Evolutionary conservation across 2,797 vertebrate species (phyloP).

Genomic region (Muraenolepis orangiensis): DNA sequence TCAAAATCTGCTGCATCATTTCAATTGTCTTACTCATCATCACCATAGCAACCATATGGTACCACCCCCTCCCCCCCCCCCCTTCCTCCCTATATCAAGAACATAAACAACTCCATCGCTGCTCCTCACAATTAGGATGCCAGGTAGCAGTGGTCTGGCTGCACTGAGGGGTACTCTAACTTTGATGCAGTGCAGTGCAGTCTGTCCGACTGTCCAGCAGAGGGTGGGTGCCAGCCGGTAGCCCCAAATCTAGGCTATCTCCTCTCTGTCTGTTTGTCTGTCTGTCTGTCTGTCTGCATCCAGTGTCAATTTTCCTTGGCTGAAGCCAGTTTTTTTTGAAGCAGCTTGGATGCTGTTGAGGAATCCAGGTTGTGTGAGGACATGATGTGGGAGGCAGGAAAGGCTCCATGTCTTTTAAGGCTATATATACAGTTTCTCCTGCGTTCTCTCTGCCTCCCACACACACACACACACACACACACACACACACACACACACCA

Average conservation of each 20-base stretch:
- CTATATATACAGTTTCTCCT: not conserved
- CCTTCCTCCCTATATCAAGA: not conserved
- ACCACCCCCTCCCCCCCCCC: not conserved
- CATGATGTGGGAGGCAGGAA: constrained; percentile 46
- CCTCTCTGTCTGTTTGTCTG: constrained; percentile 16
- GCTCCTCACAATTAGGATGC: not conserved
- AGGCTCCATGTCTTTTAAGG: not conserved
- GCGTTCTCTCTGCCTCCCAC: not conserved
- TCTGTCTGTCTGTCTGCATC: constrained; percentile 31
- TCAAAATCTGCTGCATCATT: not conserved
- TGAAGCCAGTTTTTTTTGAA: constrained; percentile 24
- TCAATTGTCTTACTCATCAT: not conserved
- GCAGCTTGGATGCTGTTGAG: not conserved
- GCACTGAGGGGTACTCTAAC: not conserved
- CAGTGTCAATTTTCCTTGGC: too few relatives aligned
- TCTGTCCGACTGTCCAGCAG: constrained; percentile 1
- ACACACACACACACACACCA: not conserved
- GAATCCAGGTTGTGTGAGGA: constrained; percentile 84
- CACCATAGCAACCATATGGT: not conserved
- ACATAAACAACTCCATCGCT: not conserved
- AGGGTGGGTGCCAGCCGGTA: not conserved
- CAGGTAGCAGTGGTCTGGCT: not conserved
- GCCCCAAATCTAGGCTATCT: not conserved
- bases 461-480: not conserved
- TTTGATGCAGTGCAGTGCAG: not conserved